These are phyloP conservation scores for Apamea monoglypha DNA, from an alignment of 2,888 invertebrate species.

Conservation along the genomic window DNA sequence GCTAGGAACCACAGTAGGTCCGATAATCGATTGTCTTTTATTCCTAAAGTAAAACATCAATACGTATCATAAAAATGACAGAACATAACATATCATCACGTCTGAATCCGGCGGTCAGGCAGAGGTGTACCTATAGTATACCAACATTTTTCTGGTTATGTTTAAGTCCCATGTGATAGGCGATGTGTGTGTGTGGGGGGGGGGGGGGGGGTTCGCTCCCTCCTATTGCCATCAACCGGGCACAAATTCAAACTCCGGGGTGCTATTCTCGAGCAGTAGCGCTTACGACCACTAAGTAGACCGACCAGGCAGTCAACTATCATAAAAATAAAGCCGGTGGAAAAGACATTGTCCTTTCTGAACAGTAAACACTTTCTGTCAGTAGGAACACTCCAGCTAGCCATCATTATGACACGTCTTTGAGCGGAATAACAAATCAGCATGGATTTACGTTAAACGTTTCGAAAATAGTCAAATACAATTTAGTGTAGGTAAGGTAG, in stretches of 20 bases:
- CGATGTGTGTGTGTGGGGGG: too few relatives aligned
- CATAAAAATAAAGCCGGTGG: neutral
- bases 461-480: too few relatives aligned
- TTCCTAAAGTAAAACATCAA: neutral
- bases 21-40: neutral
- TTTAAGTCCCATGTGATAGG: neutral
- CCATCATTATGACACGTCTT: neutral
- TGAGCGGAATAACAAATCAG: neutral
- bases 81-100: neutral
- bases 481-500: too few relatives aligned
- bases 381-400: neutral
- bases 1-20: neutral
- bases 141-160: neutral
- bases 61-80: neutral
- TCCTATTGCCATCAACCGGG: too few relatives aligned
- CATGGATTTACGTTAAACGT: too few relatives aligned
- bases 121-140: neutral
- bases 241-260: neutral
- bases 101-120: neutral
- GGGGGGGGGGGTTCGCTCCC: too few relatives aligned
- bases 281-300: neutral
- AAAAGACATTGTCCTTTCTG: neutral
- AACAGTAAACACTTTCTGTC: neutral
- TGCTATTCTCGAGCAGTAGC: neutral
- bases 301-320: neutral